A percentile compares a stretch with the other conserved stretches of the same genome.
Evolutionary conservation across 1,140 invertebrate genomes (phyloP).

Genomic region (Papilio polyxenes): DNA sequence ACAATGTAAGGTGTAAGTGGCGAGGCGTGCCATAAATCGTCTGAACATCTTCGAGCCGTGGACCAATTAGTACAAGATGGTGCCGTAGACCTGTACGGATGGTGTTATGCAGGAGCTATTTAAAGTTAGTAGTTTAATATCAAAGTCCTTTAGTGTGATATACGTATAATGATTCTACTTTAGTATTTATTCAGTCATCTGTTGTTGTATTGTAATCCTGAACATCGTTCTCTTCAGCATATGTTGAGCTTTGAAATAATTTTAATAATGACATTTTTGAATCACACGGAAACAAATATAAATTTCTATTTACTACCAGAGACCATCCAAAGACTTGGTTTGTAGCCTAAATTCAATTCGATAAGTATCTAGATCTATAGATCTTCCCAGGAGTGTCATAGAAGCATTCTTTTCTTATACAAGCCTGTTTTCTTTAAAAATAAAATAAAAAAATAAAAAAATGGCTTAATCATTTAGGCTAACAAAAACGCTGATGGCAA

Average conservation of each 20-base stretch:
- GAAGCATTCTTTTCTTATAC: no score
- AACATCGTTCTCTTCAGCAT: neutral
- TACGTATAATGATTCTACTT: neutral
- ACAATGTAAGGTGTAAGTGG: slow-evolving; percentile 58
- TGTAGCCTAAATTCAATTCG: no score
- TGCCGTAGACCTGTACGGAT: slow-evolving; percentile 57
- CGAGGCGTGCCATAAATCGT: slow-evolving; percentile 68
- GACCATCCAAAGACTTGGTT: no score
- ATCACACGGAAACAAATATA: no score
- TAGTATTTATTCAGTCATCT: neutral
- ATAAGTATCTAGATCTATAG: no score
- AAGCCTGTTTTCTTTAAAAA: no score
- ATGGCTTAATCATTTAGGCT: no score
- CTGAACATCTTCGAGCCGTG: slow-evolving; percentile 70
- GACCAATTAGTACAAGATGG: slow-evolving; percentile 79
- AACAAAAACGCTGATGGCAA: no score
- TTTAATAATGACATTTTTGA: no score
- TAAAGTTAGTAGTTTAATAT: neutral
- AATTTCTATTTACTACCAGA: no score
- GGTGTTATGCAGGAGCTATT: slow-evolving; percentile 44
- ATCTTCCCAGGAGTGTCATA: no score
- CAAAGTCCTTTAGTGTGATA: neutral
- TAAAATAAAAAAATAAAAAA: no score
- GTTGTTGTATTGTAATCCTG: neutral
- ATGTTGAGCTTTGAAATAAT: neutral